Base-by-base conservation (phyloP, 1,140 invertebrate genomes). In the Drosophila funebris region DNA sequence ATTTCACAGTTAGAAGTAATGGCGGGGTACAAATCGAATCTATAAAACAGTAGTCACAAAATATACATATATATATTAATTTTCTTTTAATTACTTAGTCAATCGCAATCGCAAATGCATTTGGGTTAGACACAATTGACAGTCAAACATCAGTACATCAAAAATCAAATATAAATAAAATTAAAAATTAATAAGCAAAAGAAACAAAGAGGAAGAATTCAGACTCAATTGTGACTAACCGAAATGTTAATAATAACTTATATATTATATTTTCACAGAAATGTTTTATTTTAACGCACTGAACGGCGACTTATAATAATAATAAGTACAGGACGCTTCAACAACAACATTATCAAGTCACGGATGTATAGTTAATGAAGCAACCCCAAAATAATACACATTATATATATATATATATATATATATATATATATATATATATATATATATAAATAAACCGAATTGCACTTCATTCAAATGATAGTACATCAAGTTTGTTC, bases 1-100 rank as follows among this genome's bases (percentile, higher is more conserved):
- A 88, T 83, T 84, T 84, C 81, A 66, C 81, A 85, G 81, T 84
- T 84, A 84, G 81, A 61, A 80, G 81, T 79, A 85, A 88, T 77
- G 69, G 76, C 73, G 68, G 83, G 73, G 62, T 73, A 88, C 72
- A 82, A 79, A 88, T 77, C 82, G 83, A 72, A 88, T 79, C 83
- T 88, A 88, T 78, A 88, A 88, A 60, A 82, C 68, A 78, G 74
- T 78, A 87, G 70, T 78, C 67, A 85, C 77, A 85, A 77, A 81
- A 87, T 77, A 76, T 50, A 75, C 46, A 72, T 73, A 76, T 37
- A 58, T 62, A 76, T 63, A 60, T 82, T 53, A 78, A 83, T 85
- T n/a, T n/a, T n/a, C n/a, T n/a, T n/a, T n/a, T n/a, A n/a, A n/a
- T n/a, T n/a, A n/a, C n/a, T n/a, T n/a, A n/a, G n/a, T n/a, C n/a